These are phyloP conservation scores for Oscheius onirici DNA, from an alignment of 2,888 invertebrate genomes.

Conservation along the genomic window DNA sequence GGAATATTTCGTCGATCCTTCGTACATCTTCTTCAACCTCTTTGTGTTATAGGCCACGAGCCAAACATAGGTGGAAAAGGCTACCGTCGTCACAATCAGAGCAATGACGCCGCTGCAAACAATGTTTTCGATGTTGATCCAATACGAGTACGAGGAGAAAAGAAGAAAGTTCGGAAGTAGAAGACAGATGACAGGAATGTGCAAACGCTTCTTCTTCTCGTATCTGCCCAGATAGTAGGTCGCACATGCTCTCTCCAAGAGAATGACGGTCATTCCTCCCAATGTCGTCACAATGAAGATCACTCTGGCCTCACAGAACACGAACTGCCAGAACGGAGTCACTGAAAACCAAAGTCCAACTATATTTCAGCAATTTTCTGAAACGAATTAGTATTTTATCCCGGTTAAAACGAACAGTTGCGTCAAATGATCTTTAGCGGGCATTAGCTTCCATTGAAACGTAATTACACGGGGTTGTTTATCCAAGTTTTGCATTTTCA, in stretches of 20 bases:
- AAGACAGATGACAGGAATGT: neutral
- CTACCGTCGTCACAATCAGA: neutral
- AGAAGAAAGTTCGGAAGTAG: neutral
- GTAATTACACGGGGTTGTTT: no score
- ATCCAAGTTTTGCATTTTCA: no score
- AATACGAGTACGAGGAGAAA: neutral
- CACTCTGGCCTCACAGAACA: neutral
- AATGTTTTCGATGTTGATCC: slow-evolving; percentile 1
- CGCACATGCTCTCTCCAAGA: neutral
- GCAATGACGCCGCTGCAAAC: neutral
- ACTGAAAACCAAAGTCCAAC: neutral
- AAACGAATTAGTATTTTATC: no score
- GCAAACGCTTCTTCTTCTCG: neutral
- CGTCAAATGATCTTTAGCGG: no score
- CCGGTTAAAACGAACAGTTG: no score
- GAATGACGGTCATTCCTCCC: slow-evolving; percentile 7
- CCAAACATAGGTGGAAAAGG: neutral
- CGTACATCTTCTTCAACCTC: neutral
- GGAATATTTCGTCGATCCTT: neutral
- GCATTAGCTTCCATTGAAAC: no score
- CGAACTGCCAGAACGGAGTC: neutral
- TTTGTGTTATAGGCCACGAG: neutral
- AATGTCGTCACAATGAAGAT: slow-evolving; percentile 2
- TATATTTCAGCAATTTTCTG: no score
- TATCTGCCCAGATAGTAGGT: slow-evolving; percentile 5